Base-by-base conservation (phyloP, 2,888 invertebrate species). In the Eristalis arbustorum region DNA sequence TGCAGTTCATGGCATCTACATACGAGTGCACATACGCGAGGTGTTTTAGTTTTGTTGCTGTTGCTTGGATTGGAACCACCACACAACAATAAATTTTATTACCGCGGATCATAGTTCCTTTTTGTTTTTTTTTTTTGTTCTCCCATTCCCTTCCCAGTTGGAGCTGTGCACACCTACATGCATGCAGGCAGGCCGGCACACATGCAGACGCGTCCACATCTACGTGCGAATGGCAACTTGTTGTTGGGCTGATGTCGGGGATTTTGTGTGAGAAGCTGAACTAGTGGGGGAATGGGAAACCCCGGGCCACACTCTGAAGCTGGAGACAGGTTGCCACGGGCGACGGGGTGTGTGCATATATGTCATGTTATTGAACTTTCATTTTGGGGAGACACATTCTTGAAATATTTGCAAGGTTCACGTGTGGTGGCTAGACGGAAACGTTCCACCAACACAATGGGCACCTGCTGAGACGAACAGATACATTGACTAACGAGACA, bases 71-170 rank as follows among this genome's bases (percentile, higher is more conserved):
- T 66, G 57, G 82, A 75, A 78, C 82, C 78, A 78, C 71, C 78
- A 49, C 42, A 78, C 74, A 79, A 79, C 87, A 79, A 87, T 68
- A 82, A 82, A 87, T 83, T 83, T 87, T 87, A 87, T 82, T 75
- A 87, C 87, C 83, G 74, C 78, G 75, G 79, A 87, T 83, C 75
- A 83, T 79, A 83, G 78, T 79, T 74, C 49, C 69, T 75, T 40
- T 72, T 67, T 37, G 34, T 18, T 67, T 49, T 42, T 62, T 31
- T 31, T n/a, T n/a, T n/a, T n/a, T n/a, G n/a, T n/a, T n/a, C n/a
- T 31, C 31, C 31, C 31, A 31, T 31, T 31, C 67, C 63, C 63
- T 73, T 73, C 66, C 73, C 73, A 64, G 31, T 25, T 63, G 14
- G 63, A 69, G 62, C 67, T 72, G 23, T 42, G 78, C 56, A 64